Percentiles rank a stretch among this genome's conserved stretches.
These are phyloP conservation scores for Protodeltote pygarga DNA, from an alignment of 2,888 invertebrate genomes.

Conservation along the genomic window DNA sequence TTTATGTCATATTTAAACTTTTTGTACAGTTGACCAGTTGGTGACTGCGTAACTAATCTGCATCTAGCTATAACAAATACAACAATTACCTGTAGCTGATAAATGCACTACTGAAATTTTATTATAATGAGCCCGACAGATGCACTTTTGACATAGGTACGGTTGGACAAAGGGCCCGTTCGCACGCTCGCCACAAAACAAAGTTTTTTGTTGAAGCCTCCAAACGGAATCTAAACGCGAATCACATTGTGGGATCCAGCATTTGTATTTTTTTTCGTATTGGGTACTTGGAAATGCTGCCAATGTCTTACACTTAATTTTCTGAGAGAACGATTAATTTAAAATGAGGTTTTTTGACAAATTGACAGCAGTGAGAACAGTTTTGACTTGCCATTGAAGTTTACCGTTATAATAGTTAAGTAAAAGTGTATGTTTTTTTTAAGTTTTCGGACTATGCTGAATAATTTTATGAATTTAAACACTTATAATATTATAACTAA, in stretches of 20 bases:
- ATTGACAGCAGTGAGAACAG: conserved; percentile 22
- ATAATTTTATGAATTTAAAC: too few species aligned
- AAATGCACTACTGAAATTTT: conserved; percentile 64
- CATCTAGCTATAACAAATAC: conserved; percentile 19
- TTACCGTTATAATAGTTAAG: conserved; percentile 18
- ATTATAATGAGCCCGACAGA: conserved; percentile 73
- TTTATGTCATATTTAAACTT: too few species aligned
- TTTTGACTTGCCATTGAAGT: conserved; percentile 22
- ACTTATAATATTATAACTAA: too few species aligned
- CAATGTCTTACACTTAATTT: conserved; percentile 46
- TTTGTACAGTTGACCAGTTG: too few species aligned
- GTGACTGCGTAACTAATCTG: too few species aligned
- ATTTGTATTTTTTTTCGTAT: conserved; percentile 54
- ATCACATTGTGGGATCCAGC: conserved; percentile 73
- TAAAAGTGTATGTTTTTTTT: too few species aligned
- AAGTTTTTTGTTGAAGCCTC: conserved; percentile 72
- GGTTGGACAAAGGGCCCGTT: conserved; percentile 73
- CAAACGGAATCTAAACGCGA: conserved; percentile 76
- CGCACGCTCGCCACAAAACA: conserved; percentile 79
- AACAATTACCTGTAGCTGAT: conserved; percentile 38
- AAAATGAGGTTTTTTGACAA: conserved; percentile 37
- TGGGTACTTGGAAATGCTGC: conserved; percentile 44
- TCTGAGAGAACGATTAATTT: conserved; percentile 43
- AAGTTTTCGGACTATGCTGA: too few species aligned
- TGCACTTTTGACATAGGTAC: conserved; percentile 75